These are phyloP conservation scores for Fragum fragum DNA, from an alignment of 2,888 invertebrate genomes.

Conservation along the genomic window DNA sequence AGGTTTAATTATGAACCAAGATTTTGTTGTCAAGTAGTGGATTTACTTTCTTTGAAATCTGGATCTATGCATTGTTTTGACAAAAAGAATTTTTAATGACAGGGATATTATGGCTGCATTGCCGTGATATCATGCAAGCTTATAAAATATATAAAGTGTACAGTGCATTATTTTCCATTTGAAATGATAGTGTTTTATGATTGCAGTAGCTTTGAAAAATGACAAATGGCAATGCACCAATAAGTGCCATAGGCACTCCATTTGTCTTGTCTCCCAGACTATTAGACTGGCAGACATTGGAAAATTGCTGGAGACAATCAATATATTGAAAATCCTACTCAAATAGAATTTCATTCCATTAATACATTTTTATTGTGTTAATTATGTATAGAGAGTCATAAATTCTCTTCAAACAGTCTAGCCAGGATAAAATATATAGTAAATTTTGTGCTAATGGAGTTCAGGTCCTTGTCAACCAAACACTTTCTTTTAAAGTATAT, in stretches of 20 bases:
- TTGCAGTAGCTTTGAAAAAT: not conserved
- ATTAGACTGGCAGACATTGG: not conserved
- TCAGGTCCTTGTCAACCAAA: too few species aligned
- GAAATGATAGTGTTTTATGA: not conserved
- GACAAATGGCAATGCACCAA: conserved; percentile 16
- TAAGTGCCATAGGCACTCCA: conserved; percentile 3
- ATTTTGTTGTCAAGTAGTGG: too few species aligned
- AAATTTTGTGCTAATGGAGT: not conserved
- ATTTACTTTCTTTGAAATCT: too few species aligned
- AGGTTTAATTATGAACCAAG: too few species aligned
- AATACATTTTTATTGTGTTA: conserved; percentile 21
- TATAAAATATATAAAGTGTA: too few species aligned
- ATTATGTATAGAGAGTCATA: conserved; percentile 19
- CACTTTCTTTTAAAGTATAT: too few species aligned
- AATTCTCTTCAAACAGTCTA: conserved; percentile 21
- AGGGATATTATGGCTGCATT: too few species aligned
- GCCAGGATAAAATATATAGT: not conserved
- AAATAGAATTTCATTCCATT: conserved; percentile 22
- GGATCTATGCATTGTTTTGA: too few species aligned
- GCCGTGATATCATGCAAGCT: too few species aligned
- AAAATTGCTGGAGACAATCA: not conserved
- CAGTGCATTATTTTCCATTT: not conserved
- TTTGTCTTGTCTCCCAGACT: conserved; percentile 13
- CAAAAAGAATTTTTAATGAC: too few species aligned
- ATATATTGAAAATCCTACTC: conserved; percentile 1